These are phyloP conservation scores for Noctua comes DNA, from an alignment of 2,888 invertebrate genomes.

Conservation along the genomic window DNA sequence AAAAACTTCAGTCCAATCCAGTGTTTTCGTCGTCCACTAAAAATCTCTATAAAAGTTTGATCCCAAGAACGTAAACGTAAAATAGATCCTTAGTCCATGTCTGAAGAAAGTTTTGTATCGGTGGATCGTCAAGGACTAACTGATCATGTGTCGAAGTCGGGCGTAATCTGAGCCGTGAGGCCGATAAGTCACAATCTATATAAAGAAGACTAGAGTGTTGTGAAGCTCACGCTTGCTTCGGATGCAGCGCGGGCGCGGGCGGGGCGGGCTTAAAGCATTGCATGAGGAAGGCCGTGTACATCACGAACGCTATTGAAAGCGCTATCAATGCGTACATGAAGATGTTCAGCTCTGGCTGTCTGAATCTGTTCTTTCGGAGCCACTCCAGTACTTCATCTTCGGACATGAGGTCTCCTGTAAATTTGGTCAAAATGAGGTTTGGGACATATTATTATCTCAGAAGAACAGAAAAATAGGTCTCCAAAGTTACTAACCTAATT, in stretches of 20 bases:
- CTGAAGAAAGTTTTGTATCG: constrained; percentile 67
- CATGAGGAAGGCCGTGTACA: constrained; percentile 97
- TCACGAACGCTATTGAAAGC: constrained; percentile 95
- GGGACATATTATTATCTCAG: neutral
- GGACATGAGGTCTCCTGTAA: constrained; percentile 94
- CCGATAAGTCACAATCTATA: constrained; percentile 72
- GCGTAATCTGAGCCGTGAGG: constrained; percentile 63
- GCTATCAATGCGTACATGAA: constrained; percentile 98
- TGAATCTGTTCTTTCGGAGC: constrained; percentile 97
- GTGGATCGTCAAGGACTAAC: constrained; percentile 73
- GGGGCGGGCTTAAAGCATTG: constrained; percentile 96
- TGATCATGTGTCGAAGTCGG: constrained; percentile 70
- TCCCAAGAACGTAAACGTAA: constrained; percentile 84
- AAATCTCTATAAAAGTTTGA: constrained; percentile 82
- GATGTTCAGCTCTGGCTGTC: constrained; percentile 97
- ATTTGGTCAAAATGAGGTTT: neutral
- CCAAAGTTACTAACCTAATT: neutral
- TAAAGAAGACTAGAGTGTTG: constrained; percentile 66
- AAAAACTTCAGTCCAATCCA: constrained; percentile 71
- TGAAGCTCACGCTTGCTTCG: constrained; percentile 91
- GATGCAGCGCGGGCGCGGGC: constrained; percentile 91
- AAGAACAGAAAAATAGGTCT: neutral
- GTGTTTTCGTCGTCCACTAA: constrained; percentile 67
- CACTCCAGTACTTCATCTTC: constrained; percentile 97
- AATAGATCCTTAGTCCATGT: constrained; percentile 71